phyloP scores from a whole-genome alignment of 2,888 invertebrate genomes.

The Cheilosia vulpina region DNA sequence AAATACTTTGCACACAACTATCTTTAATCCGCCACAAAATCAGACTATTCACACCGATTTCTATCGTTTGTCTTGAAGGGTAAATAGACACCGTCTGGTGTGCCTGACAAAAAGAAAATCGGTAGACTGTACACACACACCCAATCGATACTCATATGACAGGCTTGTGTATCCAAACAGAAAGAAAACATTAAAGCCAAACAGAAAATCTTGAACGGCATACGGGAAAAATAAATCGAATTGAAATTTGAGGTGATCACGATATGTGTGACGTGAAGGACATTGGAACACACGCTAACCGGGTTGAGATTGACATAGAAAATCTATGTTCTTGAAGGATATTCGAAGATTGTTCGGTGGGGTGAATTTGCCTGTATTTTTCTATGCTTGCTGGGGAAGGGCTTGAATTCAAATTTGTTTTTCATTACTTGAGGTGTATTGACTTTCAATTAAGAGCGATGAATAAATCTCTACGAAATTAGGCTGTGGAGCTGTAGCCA shows the following conservation, averaged over 20 bases:
- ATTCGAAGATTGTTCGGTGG: not conserved
- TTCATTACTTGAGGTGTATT: too few relatives aligned
- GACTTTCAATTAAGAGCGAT: not conserved
- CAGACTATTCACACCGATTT: slow-evolving; percentile 37
- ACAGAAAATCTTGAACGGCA: slow-evolving; percentile 37
- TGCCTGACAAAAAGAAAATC: slow-evolving; percentile 10
- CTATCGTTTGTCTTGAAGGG: slow-evolving; percentile 13
- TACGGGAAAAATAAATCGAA: slow-evolving; percentile 45
- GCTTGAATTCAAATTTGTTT: not conserved
- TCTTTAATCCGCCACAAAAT: slow-evolving; percentile 30
- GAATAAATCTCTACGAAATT: not conserved
- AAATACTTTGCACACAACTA: slow-evolving; percentile 26
- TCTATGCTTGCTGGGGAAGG: not conserved
- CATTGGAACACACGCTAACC: slow-evolving; percentile 47
- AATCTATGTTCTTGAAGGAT: not conserved
- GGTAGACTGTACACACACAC: not conserved
- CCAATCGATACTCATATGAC: slow-evolving; percentile 62
- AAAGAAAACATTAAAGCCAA: slow-evolving; percentile 8
- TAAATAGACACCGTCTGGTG: slow-evolving; percentile 35
- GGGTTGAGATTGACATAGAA: slow-evolving; percentile 38
- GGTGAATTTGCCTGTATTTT: not conserved
- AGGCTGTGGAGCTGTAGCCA: too few relatives aligned
- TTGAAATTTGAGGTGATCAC: slow-evolving; percentile 69
- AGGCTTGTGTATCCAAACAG: slow-evolving; percentile 2
- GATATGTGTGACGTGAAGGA: slow-evolving; percentile 63